Evolutionary conservation across 2,113 vertebrate species (phyloP), one percentile per base, ranked within the genome.

Genomic region (Nannobrachium achirus): DNA sequence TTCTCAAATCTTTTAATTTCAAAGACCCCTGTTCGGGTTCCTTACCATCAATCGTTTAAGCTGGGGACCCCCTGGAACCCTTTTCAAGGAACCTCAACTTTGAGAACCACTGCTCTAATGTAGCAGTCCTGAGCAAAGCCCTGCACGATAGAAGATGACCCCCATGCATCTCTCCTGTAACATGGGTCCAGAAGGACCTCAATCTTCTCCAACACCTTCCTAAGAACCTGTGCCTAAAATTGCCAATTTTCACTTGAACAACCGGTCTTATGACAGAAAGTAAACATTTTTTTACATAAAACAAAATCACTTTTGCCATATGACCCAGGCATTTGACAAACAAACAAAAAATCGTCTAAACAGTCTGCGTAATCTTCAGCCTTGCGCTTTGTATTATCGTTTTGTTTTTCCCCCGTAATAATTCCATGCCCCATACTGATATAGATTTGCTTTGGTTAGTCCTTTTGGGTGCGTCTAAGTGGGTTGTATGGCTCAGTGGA

Each of bases 401-500:
- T 44, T 51, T 16, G 16, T 40, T 56, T 64, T 18, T 13, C 58
- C 9, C 58, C 58, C 58, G 13, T 11, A 2, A 61, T 46, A 69
- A 61, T 80, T 77, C 55, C 64, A 80, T 88, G 79, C 86, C 85
- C 80, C 83, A 76, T 78, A 82, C 79, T 75, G 75, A 80, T 81
- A 81, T 69, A 82, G 60, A 80, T 87, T 83, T 83, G 80, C 85
- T 89, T 91, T 91, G 88, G 89, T 91, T 83, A 84, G 82, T 89
- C 83, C 73, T 84, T 33, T 76, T 71, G n/a, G 5, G 3, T 71
- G 71, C 71, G 20, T 72, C 49, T 79, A 78, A 61, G 63, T 74
- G 59, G 73, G 61, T 76, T 79, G 68, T 61, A n/a, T 20, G 63
- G 76, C 70, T 74, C 70, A 72, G 50, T 44, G 76, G 68, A 80